Percentiles rank a stretch among this genome's conserved stretches.
Conservation (phyloP, 2,888 invertebrate genomes). For the Polydrusus cervinus region DNA sequence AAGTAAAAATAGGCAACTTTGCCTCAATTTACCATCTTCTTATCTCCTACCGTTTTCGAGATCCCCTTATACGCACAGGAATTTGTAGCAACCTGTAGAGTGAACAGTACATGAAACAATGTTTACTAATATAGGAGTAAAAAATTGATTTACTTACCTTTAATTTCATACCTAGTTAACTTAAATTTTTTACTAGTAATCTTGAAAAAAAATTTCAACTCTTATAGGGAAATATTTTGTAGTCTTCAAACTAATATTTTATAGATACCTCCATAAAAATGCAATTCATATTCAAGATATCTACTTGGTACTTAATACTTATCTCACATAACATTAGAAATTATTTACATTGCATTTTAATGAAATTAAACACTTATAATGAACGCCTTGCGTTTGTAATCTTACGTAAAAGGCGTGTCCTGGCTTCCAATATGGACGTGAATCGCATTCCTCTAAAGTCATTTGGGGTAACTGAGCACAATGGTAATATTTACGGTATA, state of each 20-base stretch:
- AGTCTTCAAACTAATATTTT: background rate
- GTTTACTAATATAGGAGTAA: too few relatives aligned
- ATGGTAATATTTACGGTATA: too few relatives aligned
- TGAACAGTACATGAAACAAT: too few relatives aligned
- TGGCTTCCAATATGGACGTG: slow-evolving; percentile 36
- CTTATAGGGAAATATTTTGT: background rate
- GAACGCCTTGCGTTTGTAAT: slow-evolving; percentile 39
- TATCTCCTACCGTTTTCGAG: too few relatives aligned
- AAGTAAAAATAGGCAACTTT: too few relatives aligned
- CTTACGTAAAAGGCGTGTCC: slow-evolving; percentile 37
- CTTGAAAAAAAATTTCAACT: too few relatives aligned
- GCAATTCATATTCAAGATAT: background rate
- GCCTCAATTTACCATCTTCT: too few relatives aligned
- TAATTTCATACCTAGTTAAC: too few relatives aligned
- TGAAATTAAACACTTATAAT: slow-evolving; percentile 50
- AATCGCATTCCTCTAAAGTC: slow-evolving; percentile 33
- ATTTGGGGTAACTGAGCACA: background rate
- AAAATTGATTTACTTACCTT: too few relatives aligned
- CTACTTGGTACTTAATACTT: slow-evolving; percentile 34
- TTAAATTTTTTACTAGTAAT: too few relatives aligned
- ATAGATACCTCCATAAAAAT: background rate
- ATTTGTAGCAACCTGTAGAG: too few relatives aligned
- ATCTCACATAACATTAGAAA: slow-evolving; percentile 43
- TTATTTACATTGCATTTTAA: slow-evolving; percentile 49
- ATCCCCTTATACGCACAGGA: too few relatives aligned